Evolutionary conservation across 2,113 vertebrate species (phyloP).

Genomic region (Odobenus rosmarus): DNA sequence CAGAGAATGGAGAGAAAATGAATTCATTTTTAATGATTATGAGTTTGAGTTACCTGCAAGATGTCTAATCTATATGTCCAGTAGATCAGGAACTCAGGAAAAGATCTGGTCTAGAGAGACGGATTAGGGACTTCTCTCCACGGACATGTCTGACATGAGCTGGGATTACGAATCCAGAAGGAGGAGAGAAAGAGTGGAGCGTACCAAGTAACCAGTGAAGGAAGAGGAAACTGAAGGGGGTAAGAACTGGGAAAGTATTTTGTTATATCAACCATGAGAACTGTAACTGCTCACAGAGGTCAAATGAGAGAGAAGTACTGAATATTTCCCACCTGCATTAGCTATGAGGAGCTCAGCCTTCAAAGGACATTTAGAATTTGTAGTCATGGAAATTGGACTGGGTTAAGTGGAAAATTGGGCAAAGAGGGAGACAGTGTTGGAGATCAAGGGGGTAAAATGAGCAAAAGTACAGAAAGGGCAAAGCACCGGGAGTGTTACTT

Average conservation of each 20-base stretch:
- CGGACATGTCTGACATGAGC: not conserved
- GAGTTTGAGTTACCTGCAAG: not conserved
- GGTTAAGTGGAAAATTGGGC: not conserved
- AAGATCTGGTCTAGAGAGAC: not conserved
- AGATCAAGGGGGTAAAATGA: not conserved
- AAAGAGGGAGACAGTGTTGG: not conserved
- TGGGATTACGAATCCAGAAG: constrained; percentile 8
- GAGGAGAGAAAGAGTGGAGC: not conserved
- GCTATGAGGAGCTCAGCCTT: not conserved
- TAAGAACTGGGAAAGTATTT: not conserved
- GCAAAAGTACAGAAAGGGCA: not conserved
- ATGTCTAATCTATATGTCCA: not conserved
- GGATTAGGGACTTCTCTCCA: not conserved
- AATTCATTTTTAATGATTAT: constrained; percentile 5
- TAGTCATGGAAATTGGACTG: not conserved
- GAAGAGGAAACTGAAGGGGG: not conserved
- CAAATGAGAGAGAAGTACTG: not conserved
- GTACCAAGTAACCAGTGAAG: not conserved
- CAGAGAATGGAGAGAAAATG: constrained; percentile 13
- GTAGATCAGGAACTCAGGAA: not conserved
- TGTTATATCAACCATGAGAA: not conserved
- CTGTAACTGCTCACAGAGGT: not conserved
- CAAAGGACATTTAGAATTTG: not conserved
- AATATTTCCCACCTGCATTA: not conserved
- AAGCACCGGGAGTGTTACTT: not conserved